Evolutionary conservation across 2,888 invertebrate genomes (phyloP), one percentile per base, ranked within the genome.

Genomic region (Frankliniella fusca): DNA sequence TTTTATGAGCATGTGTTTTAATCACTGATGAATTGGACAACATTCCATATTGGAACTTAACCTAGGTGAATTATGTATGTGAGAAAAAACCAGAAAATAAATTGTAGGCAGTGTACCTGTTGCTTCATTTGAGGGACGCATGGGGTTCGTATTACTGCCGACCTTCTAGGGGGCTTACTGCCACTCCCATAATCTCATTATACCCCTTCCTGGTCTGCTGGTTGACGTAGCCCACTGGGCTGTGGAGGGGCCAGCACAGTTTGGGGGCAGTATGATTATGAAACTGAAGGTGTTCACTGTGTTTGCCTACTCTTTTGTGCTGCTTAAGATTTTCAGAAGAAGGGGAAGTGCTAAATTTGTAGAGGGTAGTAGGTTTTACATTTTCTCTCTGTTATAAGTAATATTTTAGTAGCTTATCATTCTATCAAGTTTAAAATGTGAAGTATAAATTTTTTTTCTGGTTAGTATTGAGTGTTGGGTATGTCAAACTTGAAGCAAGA

Each of bases 181-280:
- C 70, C 70, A 23, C 61, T 61, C 23, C 70, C 70, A 27, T 76
- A 76, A 76, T 76, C 70, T 76, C 27, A 76, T 76, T 76, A 76
- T 76, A 12, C 70, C 70, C 70, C 70, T 27, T 76, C 70, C 70
- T 61, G 20, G n/a, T 61, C 61, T 61, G 61, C n/a, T 18, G 18
- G 61, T 54, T 12, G 18, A n/a, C n/a, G 15, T 61, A 7, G 18
- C 15, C n/a, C 15, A 20, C n/a, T 61, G 61, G 20, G 7, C 61
- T 15, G 15, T 61, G 61, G n/a, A 61, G 61, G 5, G 15, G 20
- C 7, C 18, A 18, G 61, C 61, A 61, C 61, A 15, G 61, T 61
- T n/a, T 15, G 11, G n/a, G n/a, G n/a, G n/a, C 61, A 61, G 18
- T 20, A 11, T 7, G n/a, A 61, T 61, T 20, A 18, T 7, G 18